These are phyloP conservation scores for Heterodera filipjevi DNA, from an alignment of 2,888 invertebrate genomes.

Conservation along the genomic window DNA sequence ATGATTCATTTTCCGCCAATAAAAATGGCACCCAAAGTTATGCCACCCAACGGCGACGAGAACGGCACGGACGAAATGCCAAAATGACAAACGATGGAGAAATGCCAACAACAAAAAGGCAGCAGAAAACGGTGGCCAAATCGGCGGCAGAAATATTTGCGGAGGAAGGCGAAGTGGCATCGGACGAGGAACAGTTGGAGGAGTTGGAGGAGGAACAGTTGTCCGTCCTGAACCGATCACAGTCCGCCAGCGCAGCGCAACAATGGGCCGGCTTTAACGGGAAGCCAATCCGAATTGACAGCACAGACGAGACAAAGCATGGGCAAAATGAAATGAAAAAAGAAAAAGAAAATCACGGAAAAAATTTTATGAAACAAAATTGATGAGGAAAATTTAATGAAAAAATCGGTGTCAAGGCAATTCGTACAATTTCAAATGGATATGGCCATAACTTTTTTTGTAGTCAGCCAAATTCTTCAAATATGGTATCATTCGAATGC, in stretches of 20 bases:
- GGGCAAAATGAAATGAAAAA: too few species aligned
- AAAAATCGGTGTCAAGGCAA: too few species aligned
- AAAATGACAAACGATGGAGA: not conserved
- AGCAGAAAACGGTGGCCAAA: not conserved
- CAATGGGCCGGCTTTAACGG: constrained; percentile 5
- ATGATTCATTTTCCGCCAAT: not conserved
- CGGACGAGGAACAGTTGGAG: constrained; percentile 27
- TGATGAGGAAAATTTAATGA: too few species aligned
- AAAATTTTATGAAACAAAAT: too few species aligned
- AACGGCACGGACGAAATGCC: not conserved
- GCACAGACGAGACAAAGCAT: constrained; percentile 55
- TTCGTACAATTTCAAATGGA: too few species aligned
- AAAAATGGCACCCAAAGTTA: not conserved
- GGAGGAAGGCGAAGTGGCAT: constrained; percentile 20
- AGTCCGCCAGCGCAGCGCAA: not conserved
- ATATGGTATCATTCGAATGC: too few species aligned
- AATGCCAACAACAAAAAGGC: not conserved
- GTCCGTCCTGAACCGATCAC: not conserved
- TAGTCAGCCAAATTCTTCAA: too few species aligned
- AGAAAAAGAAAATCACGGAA: too few species aligned
- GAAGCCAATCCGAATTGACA: constrained; percentile 44
- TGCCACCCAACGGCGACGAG: constrained; percentile 3
- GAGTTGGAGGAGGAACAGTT: constrained; percentile 36
- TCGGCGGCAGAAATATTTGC: not conserved
- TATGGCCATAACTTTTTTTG: too few species aligned